A percentile compares a stretch with the other conserved stretches of the same genome.
Conservation (phyloP, 2,797 vertebrate genomes). For the Neoniphon sammara region DNA sequence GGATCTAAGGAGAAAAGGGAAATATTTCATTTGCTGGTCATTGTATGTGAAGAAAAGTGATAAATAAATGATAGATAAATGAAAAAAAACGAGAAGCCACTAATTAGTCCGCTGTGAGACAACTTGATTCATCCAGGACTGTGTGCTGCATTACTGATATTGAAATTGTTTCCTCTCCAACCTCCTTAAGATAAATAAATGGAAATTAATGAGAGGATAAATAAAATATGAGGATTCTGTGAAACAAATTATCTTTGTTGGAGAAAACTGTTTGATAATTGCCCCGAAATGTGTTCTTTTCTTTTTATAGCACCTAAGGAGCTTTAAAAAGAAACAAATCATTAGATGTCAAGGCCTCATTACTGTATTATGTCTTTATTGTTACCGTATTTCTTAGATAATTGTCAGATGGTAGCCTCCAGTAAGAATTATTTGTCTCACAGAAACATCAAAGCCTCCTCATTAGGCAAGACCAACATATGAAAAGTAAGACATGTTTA, state of each 20-base stretch:
- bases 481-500: conserved; percentile 31
- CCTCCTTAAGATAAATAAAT: conserved; percentile 41
- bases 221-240: conserved; percentile 57
- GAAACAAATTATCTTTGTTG: conserved; percentile 40
- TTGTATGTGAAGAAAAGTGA: neutral
- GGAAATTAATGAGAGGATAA: conserved; percentile 61
- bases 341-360: conserved; percentile 46
- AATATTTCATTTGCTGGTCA: neutral
- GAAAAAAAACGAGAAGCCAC: conserved; percentile 17
- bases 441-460: conserved; percentile 56
- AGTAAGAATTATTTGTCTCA: conserved; percentile 44
- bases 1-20: neutral
- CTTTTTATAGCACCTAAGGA: conserved; percentile 20
- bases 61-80: conserved; percentile 45
- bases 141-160: conserved; percentile 34
- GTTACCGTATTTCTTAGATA: conserved; percentile 51
- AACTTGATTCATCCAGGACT: conserved; percentile 5
- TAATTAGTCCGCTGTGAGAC: conserved; percentile 36
- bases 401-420: conserved; percentile 53
- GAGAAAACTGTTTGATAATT: conserved; percentile 54
- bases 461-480: conserved; percentile 33
- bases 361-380: conserved; percentile 53
- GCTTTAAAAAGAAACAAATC: conserved; percentile 45
- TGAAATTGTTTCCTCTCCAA: conserved; percentile 16
- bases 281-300: conserved; percentile 26